Conservation (phyloP, 2,888 invertebrate genomes). For the Habroteleia sp. region DNA sequence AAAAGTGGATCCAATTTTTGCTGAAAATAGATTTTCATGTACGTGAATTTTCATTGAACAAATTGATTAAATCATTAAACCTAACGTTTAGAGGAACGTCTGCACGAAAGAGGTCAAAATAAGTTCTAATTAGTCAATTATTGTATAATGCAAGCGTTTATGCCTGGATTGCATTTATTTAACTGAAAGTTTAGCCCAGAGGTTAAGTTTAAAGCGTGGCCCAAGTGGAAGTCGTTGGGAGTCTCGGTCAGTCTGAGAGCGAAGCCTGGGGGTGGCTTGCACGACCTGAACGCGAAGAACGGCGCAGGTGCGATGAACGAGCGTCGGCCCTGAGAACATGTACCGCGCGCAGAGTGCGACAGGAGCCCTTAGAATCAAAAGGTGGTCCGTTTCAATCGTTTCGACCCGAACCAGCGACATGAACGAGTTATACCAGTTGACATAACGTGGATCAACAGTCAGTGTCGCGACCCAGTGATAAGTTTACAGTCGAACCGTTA, state of each 20-base stretch:
- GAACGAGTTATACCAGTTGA: conserved; percentile 34
- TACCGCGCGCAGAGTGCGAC: conserved; percentile 70
- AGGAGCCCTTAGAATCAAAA: conserved; percentile 72
- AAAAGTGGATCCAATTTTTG: no score
- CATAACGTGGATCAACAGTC: conserved; percentile 11
- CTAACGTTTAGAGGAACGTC: no score
- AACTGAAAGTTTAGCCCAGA: no score
- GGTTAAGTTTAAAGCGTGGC: not conserved
- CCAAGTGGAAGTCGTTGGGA: conserved; percentile 29
- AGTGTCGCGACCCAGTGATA: conserved; percentile 19
- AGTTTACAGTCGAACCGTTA: not conserved
- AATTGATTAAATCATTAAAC: no score
- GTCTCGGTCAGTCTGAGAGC: conserved; percentile 35
- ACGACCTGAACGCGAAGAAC: conserved; percentile 34
- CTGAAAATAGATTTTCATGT: no score
- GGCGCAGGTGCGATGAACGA: conserved; percentile 67
- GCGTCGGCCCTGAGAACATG: conserved; percentile 66
- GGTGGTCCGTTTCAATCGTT: conserved; percentile 57
- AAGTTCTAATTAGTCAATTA: no score
- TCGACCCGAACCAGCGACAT: conserved; percentile 10
- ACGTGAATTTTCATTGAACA: no score
- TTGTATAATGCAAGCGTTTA: no score
- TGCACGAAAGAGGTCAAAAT: no score
- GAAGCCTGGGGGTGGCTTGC: conserved; percentile 47
- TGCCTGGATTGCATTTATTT: no score